These are phyloP conservation scores for Rhyacophila brunnea DNA, from an alignment of 1,140 invertebrate genomes.

Conservation along the genomic window DNA sequence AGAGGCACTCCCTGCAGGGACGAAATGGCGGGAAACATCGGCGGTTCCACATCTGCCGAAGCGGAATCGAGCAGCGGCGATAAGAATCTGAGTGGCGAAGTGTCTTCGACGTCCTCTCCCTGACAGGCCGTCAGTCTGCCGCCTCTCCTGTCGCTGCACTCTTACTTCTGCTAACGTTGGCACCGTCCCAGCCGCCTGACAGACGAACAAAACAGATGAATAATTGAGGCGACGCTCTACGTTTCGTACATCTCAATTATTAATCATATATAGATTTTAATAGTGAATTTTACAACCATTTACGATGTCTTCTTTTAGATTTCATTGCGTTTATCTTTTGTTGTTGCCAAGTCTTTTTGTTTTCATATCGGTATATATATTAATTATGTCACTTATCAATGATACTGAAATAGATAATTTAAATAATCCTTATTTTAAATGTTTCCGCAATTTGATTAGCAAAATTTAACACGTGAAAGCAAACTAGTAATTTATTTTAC, in stretches of 20 bases:
- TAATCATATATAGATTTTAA: neutral
- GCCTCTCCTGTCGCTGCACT: constrained; percentile 14
- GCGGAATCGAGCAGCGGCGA: neutral
- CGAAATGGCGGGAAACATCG: constrained; percentile 4
- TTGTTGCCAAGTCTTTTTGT: too few species aligned
- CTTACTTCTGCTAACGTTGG: constrained; percentile 23
- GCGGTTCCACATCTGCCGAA: neutral
- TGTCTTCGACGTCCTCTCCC: constrained; percentile 6
- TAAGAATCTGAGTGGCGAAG: neutral
- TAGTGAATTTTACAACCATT: constrained; percentile 3
- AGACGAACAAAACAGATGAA: constrained; percentile 28
- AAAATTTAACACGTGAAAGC: too few species aligned
- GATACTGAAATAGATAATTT: too few species aligned
- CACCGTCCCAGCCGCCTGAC: neutral
- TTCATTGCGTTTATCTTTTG: neutral
- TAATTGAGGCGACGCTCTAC: constrained; percentile 16
- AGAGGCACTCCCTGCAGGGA: constrained; percentile 31
- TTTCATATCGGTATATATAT: too few species aligned
- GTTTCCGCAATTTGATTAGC: too few species aligned
- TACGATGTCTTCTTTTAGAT: constrained; percentile 4
- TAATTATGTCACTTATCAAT: too few species aligned
- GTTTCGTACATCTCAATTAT: too few species aligned
- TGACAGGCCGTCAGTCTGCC: constrained; percentile 27
- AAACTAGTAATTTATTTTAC: too few species aligned
- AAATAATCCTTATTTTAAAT: too few species aligned